These are phyloP conservation scores for Pelecanoides urinatrix DNA, from an alignment of 2,113 vertebrate genomes.

Conservation along the genomic window DNA sequence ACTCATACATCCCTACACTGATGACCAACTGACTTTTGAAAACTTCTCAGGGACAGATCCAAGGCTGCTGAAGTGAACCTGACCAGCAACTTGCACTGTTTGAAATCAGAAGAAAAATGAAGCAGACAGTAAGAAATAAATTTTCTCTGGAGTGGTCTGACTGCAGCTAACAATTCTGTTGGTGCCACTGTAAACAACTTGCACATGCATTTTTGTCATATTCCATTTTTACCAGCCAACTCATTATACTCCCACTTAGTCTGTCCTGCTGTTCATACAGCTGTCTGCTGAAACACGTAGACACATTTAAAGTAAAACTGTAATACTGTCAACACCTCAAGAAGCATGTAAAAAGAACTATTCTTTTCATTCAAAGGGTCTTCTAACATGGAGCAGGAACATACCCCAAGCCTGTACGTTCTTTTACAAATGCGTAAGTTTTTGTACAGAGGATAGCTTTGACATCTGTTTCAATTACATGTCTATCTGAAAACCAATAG, in stretches of 20 bases:
- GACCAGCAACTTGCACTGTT: neutral
- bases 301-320: neutral
- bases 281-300: neutral
- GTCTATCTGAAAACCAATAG: neutral
- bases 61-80: neutral
- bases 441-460: neutral
- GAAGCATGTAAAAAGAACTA: neutral
- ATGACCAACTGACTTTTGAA: neutral
- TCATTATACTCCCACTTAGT: conserved; percentile 33
- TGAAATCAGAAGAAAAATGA: neutral
- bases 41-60: neutral
- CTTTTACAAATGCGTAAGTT: neutral
- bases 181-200: conserved; percentile 10
- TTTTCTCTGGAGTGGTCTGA: neutral
- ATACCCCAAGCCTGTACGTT: neutral
- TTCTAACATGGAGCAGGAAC: neutral
- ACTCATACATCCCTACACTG: neutral
- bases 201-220: conserved; percentile 17
- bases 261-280: neutral
- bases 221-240: conserved; percentile 29
- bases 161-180: neutral
- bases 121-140: neutral
- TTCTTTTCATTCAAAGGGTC: neutral
- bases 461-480: neutral
- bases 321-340: neutral